Conservation (phyloP, 2,797 vertebrate genomes). For the Sebastes baramenuke region DNA sequence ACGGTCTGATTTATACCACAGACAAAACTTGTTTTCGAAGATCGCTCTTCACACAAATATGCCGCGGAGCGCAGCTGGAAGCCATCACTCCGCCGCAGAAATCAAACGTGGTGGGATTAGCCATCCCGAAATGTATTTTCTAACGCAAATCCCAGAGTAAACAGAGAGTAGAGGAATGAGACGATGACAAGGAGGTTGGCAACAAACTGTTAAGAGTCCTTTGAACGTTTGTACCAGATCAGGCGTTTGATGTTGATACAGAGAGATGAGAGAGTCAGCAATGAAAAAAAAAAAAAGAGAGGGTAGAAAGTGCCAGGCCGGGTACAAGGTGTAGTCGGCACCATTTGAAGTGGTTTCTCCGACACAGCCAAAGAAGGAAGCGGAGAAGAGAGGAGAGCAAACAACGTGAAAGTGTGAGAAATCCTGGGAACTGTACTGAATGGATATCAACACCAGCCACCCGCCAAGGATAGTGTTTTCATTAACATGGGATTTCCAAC, state of each 20-base stretch:
- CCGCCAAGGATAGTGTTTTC: conserved; percentile 75
- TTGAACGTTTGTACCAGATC: conserved; percentile 70
- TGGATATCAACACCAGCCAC: conserved; percentile 73
- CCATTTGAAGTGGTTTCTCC: conserved; percentile 74
- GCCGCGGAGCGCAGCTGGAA: conserved; percentile 79
- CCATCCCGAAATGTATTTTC: conserved; percentile 79
- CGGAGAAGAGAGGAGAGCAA: conserved; percentile 68
- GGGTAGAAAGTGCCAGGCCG: conserved; percentile 50
- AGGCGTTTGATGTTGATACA: conserved; percentile 77
- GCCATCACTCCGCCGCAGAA: conserved; percentile 75
- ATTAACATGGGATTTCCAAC: conserved; percentile 79
- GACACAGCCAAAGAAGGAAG: conserved; percentile 73
- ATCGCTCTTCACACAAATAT: conserved; percentile 79
- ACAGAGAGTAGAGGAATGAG: conserved; percentile 71
- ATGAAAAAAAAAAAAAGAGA: conserved; percentile 9
- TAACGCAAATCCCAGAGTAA: conserved; percentile 80
- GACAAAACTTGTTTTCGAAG: conserved; percentile 82
- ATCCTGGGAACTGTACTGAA: conserved; percentile 74
- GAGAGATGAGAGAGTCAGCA: conserved; percentile 55
- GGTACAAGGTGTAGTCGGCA: conserved; percentile 58
- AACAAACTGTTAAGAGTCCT: conserved; percentile 72
- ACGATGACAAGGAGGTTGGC: conserved; percentile 73
- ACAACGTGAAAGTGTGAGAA: conserved; percentile 67
- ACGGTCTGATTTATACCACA: conserved; percentile 78
- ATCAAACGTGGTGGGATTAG: conserved; percentile 79